Conservation (phyloP, 2,797 vertebrate genomes). For the Pseudopleuronectes americanus region DNA sequence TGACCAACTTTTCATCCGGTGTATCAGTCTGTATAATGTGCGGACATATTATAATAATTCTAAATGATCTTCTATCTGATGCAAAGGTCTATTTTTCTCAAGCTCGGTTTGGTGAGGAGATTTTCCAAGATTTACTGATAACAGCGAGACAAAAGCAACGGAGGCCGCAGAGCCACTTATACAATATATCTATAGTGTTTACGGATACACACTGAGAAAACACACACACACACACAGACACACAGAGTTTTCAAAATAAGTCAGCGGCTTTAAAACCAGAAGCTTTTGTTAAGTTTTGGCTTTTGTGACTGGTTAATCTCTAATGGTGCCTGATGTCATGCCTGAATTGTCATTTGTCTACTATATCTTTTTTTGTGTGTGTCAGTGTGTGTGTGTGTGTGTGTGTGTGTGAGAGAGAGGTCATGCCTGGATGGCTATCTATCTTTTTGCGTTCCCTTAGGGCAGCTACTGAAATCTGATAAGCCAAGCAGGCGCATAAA, state of each 20-base stretch:
- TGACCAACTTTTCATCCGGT: conserved; percentile 29
- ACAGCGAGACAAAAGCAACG: conserved; percentile 1
- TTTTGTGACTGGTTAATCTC: conserved; percentile 45
- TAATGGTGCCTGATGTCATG: conserved; percentile 47
- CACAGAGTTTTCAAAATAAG: background rate
- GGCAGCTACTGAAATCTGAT: conserved; percentile 83
- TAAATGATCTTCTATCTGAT: conserved; percentile 52
- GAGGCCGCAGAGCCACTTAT: conserved; percentile 1
- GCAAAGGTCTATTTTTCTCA: conserved; percentile 25
- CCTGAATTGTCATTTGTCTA: conserved; percentile 46
- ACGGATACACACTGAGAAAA: no score
- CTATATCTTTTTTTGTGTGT: conserved; percentile 22
- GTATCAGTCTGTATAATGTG: conserved; percentile 44
- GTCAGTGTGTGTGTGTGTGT: conserved; percentile 39
- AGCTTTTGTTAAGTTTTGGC: conserved; percentile 19
- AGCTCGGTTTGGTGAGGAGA: conserved; percentile 21
- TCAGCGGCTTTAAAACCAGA: conserved; percentile 4
- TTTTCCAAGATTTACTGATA: conserved; percentile 43
- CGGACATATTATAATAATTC: conserved; percentile 42
- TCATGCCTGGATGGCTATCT: conserved; percentile 82
- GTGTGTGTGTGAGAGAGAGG: conserved; percentile 68
- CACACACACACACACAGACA: no score
- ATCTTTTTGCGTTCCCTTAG: conserved; percentile 81
- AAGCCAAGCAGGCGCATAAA: conserved; percentile 77
- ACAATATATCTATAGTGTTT: background rate